phyloP scores from a whole-genome alignment of 2,797 vertebrate genomes.

The Microctenopoma lineatum region DNA sequence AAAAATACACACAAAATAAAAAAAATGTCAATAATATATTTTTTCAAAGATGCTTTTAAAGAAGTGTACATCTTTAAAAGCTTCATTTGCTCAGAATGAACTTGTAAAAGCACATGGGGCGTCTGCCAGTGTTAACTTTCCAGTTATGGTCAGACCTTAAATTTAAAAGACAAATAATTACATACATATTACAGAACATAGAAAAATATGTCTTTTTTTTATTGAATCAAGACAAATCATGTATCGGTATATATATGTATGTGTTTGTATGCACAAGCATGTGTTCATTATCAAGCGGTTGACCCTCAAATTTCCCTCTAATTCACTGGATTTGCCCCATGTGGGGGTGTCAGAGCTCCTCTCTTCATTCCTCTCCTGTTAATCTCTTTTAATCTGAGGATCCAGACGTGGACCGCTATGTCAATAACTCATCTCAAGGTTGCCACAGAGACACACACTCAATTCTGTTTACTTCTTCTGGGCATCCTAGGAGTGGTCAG shows the following conservation, averaged over 20 bases:
- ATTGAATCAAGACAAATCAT: constrained; percentile 11
- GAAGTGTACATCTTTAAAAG: not conserved
- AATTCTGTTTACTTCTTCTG: constrained; percentile 63
- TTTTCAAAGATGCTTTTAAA: not conserved
- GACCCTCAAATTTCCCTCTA: constrained; percentile 56
- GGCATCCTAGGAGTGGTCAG: constrained; percentile 32
- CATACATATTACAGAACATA: not conserved
- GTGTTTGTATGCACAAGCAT: constrained; percentile 73
- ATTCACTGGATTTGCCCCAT: constrained; percentile 43
- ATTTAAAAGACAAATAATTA: too few relatives aligned
- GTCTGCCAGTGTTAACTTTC: not conserved
- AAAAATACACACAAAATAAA: too few relatives aligned
- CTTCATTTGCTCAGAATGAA: not conserved
- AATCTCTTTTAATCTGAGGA: constrained; percentile 75
- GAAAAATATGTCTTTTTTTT: not conserved
- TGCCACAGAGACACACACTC: constrained; percentile 52
- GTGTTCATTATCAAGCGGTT: constrained; percentile 51
- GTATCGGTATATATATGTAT: constrained; percentile 18
- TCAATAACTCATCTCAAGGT: constrained; percentile 56
- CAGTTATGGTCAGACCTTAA: too few relatives aligned
- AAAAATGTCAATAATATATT: not conserved
- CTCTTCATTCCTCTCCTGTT: constrained; percentile 54
- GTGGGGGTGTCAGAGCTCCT: constrained; percentile 55
- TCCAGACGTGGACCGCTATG: constrained; percentile 49
- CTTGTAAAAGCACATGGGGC: not conserved